Conservation (phyloP, 2,113 vertebrate genomes). For the Nycticorax nycticorax region DNA sequence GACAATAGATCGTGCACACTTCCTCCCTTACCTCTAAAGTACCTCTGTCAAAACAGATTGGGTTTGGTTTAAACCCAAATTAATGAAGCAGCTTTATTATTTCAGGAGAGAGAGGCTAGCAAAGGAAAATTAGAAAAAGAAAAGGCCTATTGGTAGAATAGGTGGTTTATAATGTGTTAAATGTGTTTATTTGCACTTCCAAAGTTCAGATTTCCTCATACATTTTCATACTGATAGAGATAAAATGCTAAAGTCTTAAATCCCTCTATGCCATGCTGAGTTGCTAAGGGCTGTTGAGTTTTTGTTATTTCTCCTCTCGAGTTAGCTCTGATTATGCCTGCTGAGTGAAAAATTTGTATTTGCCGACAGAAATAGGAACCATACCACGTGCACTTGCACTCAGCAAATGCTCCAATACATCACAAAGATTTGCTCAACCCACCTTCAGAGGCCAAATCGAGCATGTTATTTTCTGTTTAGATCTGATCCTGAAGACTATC, state of each 20-base stretch:
- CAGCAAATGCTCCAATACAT: constrained; percentile 88
- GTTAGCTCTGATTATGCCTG: constrained; percentile 83
- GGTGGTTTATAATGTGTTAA: constrained; percentile 74
- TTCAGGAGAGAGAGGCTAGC: not conserved
- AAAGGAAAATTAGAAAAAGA: not conserved
- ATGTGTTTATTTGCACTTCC: constrained; percentile 80
- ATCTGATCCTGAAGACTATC: constrained; percentile 85
- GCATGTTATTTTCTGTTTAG: constrained; percentile 92
- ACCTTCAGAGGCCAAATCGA: constrained; percentile 87
- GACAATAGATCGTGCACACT: not conserved
- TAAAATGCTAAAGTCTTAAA: constrained; percentile 85
- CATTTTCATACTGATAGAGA: constrained; percentile 84
- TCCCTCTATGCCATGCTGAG: constrained; percentile 83
- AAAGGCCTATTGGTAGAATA: constrained; percentile 30
- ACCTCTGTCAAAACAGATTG: constrained; percentile 4
- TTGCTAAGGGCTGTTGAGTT: constrained; percentile 81
- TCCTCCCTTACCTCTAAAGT: not conserved
- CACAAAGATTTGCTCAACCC: constrained; percentile 82
- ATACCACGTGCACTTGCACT: constrained; percentile 77
- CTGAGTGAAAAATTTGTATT: constrained; percentile 93
- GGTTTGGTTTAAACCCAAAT: constrained; percentile 21
- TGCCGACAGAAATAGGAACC: constrained; percentile 86
- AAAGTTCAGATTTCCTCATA: constrained; percentile 82
- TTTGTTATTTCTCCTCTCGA: constrained; percentile 85
- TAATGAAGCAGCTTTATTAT: constrained; percentile 42